phyloP scores from a whole-genome alignment of 1,140 invertebrate genomes.

The Diabrotica undecimpunctata region DNA sequence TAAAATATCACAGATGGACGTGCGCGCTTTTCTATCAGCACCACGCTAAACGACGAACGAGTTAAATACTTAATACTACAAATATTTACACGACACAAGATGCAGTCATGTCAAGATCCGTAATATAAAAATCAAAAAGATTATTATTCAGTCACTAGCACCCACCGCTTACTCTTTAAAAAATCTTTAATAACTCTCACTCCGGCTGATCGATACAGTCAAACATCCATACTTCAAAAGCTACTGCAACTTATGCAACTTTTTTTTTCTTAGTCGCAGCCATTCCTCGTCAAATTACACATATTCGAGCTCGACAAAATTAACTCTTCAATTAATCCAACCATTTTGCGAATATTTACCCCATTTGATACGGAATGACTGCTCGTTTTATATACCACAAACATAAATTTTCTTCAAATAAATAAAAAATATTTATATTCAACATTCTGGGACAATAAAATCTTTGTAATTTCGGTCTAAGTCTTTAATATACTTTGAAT shows the following conservation, averaged over 20 bases:
- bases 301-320: too few species aligned
- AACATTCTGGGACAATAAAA: not conserved
- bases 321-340: too few species aligned
- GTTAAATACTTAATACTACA: constrained; percentile 47
- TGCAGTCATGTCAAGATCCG: constrained; percentile 39
- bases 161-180: constrained; percentile 39
- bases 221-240: constrained; percentile 30
- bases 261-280: not conserved
- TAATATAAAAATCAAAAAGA: constrained; percentile 22
- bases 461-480: not conserved
- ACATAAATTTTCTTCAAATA: not conserved
- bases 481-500: too few species aligned
- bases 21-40: constrained; percentile 38
- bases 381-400: too few species aligned
- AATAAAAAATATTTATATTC: constrained; percentile 3
- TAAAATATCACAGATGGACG: constrained; percentile 48
- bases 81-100: constrained; percentile 44
- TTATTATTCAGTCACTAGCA: constrained; percentile 22
- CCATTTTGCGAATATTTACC: too few species aligned
- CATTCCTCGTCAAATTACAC: too few species aligned
- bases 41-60: constrained; percentile 47
- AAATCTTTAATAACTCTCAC: constrained; percentile 33
- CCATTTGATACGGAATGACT: too few species aligned
- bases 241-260: not conserved
- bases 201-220: constrained; percentile 29